These are phyloP conservation scores for Antheraea yamamai DNA, from an alignment of 2,888 invertebrate species.

Conservation along the genomic window DNA sequence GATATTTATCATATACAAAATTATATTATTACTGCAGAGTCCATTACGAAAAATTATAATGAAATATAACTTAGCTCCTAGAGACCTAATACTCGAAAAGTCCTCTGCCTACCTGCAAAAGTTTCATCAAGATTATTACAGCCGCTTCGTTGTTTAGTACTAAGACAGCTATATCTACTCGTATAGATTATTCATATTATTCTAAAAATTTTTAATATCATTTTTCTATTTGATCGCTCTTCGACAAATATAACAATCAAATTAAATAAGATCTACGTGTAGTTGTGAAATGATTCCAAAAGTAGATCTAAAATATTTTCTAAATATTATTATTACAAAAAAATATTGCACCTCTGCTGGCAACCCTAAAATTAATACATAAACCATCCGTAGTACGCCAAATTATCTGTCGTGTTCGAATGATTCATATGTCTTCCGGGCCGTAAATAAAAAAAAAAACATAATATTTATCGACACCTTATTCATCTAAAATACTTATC, in stretches of 20 bases:
- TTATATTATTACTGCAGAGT: too few relatives aligned
- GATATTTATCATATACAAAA: too few relatives aligned
- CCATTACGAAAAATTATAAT: too few relatives aligned
- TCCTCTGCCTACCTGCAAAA: too few relatives aligned
- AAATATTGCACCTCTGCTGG: not conserved
- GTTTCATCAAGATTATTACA: too few relatives aligned
- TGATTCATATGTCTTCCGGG: not conserved
- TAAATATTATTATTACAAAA: not conserved
- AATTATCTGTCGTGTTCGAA: not conserved
- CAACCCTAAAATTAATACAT: not conserved
- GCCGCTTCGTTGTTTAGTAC: too few relatives aligned
- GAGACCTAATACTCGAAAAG: too few relatives aligned
- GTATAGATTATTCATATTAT: not conserved
- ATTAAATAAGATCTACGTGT: not conserved
- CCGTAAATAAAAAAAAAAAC: not conserved
- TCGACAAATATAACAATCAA: not conserved
- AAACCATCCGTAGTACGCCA: not conserved
- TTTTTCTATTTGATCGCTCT: not conserved
- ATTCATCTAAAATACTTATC: not conserved
- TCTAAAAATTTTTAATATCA: not conserved
- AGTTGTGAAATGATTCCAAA: not conserved
- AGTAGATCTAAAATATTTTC: not conserved
- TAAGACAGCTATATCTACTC: not conserved
- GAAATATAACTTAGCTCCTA: too few relatives aligned
- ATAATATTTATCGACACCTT: not conserved